Evolutionary conservation across 2,797 vertebrate genomes (phyloP).

Genomic region (Parauchenoglanis punctatus): DNA sequence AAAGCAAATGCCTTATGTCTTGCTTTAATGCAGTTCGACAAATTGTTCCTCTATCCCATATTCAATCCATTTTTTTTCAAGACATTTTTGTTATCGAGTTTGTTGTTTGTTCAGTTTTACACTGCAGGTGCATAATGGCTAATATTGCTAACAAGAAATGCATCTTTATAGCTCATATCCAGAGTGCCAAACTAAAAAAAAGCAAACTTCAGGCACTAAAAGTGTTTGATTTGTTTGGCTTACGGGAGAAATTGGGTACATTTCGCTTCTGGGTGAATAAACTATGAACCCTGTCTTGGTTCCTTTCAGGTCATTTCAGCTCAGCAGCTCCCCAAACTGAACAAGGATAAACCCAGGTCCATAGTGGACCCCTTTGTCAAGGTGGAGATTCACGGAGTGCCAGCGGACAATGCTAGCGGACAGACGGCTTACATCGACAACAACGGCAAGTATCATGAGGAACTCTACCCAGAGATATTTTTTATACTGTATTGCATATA

Average conservation of each 20-base stretch:
- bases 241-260: neutral
- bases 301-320: constrained; percentile 87
- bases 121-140: neutral
- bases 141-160: neutral
- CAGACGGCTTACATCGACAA: constrained; percentile 83
- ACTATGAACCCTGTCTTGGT: neutral
- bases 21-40: too few species aligned
- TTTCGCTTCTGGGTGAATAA: neutral
- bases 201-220: neutral
- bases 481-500: neutral
- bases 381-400: constrained; percentile 83
- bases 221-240: neutral
- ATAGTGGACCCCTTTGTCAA: constrained; percentile 92
- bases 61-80: neutral
- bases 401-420: constrained; percentile 75
- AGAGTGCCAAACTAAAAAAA: neutral
- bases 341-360: constrained; percentile 85
- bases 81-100: neutral
- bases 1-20: neutral
- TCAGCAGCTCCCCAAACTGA: constrained; percentile 94
- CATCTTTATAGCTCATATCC: neutral
- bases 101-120: neutral
- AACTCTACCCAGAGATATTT: neutral
- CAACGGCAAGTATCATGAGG: constrained; percentile 78
- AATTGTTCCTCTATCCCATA: neutral